phyloP scores from a whole-genome alignment of 1,140 invertebrate genomes.

The Drosophila chauvacae region DNA sequence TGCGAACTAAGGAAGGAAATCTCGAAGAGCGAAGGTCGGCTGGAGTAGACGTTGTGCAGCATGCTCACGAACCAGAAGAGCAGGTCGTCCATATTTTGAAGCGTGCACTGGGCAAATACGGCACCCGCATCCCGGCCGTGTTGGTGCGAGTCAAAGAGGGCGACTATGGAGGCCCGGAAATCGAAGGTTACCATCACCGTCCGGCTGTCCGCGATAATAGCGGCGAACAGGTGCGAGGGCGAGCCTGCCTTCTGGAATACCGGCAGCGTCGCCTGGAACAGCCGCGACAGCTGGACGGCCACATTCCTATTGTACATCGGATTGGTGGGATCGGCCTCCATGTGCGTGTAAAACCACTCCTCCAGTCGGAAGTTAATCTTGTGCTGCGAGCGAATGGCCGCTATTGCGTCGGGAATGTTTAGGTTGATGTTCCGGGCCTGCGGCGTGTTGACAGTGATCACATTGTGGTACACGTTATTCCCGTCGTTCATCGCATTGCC shows the following conservation, averaged over 20 bases:
- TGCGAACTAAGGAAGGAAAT: constrained; percentile 76
- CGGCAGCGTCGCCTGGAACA: constrained; percentile 69
- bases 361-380: constrained; percentile 77
- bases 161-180: constrained; percentile 69
- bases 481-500: constrained; percentile 81
- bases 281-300: constrained; percentile 65
- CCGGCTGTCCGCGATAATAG: constrained; percentile 78
- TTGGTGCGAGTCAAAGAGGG: constrained; percentile 79
- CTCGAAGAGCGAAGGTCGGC: constrained; percentile 71
- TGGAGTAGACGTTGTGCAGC: constrained; percentile 76
- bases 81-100: constrained; percentile 70
- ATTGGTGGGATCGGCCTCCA: constrained; percentile 74
- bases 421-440: constrained; percentile 65
- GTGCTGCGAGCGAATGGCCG: constrained; percentile 68
- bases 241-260: constrained; percentile 64
- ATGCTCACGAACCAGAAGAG: constrained; percentile 79
- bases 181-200: constrained; percentile 79
- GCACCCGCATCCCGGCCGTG: constrained; percentile 77
- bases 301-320: constrained; percentile 72
- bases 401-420: constrained; percentile 78
- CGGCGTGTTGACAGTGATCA: constrained; percentile 63
- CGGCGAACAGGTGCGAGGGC: constrained; percentile 67
- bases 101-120: constrained; percentile 73
- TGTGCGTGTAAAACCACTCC: constrained; percentile 83
- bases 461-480: constrained; percentile 76